Evolutionary conservation across 2,113 vertebrate species (phyloP), one percentile per base, ranked within the genome.

Genomic region (Cyanoderma ruficeps): DNA sequence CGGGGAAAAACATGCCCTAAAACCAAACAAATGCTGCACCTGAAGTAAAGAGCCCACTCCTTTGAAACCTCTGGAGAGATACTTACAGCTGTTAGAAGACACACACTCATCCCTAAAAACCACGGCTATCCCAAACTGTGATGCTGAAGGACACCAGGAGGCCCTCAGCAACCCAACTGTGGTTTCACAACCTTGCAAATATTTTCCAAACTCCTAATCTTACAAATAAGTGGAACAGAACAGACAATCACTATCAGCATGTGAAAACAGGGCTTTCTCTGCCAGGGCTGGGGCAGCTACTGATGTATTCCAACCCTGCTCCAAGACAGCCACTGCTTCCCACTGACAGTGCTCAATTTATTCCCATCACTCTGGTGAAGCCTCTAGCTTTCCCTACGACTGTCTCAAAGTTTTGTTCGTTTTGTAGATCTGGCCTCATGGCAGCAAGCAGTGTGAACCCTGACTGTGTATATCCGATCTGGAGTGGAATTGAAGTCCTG

Each of bases 1-100:
- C 67, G 33, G 47, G 68, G 87, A 90, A 91, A 93, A 95, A 59
- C 33, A 71, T 93, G 77, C 76, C 89, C 94, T 96, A 81, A 91
- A 96, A 90, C 31, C 83, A 90, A 88, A 63, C 59, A 47, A 90
- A 83, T 15, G 35, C 50, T 83, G 52, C 37, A 28, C 55, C 83
- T 47, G 60, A 94, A 90, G 60, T 28, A 42, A 67, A 81, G 53
- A 87, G 44, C 16, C 56, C 41, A 18, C 42, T 88, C 56, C 35
- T 83, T 50, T 39, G 46, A 85, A 80, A 80, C 13, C 59, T 79
- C 85, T 67, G 44, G 44, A 84, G 44, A 80, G 44, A 55, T 15
- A 44, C 46, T 47, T 35, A n/a, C 0, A 68, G 64, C 64, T 87
- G 33, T 15, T 67, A 46, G 10, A 55, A 72, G 70, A 63, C 27